Evolutionary conservation across 2,113 vertebrate species (phyloP), one percentile per base, ranked within the genome.

Genomic region (Ifrita kowaldi): DNA sequence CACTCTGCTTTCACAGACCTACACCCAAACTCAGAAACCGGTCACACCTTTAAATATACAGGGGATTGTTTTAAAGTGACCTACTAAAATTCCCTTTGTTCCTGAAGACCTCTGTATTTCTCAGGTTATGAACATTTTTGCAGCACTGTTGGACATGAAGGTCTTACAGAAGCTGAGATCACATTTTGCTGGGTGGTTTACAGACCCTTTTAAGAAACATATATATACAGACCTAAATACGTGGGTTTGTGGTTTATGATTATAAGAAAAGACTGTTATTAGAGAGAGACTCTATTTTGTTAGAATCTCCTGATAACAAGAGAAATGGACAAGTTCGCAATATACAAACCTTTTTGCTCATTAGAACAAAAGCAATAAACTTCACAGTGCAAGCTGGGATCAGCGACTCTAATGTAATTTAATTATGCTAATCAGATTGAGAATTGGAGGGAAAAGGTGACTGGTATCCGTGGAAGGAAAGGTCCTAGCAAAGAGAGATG

Each of bases 311-410:
- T 22, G 11, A 27, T 22, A 62, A 50, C 8, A n/a, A 56, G 37
- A 63, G 89, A 94, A 91, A 32, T 28, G 16, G 33, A 22, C 13
- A 60, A 33, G 15, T 82, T 24, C 68, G 27, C 0, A 1, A 30
- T 28, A 71, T 11, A 39, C 41, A 73, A 73, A 9, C 0, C 10
- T 5, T 12, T 64, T 46, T 68, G 30, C 59, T 91, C 4, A 2
- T 69, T 90, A 79, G 46, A 91, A 75, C n/a, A 62, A 80, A 80
- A 91, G 26, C n/a, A 94, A 49, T n/a, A 83, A 90, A 87, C 41
- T 79, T 92, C 60, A 77, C 87, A 81, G 49, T 76, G 37, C 59
- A 79, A 83, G 44, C 56, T 91, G 62, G 49, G 67, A 82, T 83
- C n/a, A 73, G 22, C 0, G 0, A 63, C 49, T 87, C 39, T 69